phyloP scores from a whole-genome alignment of 2,113 vertebrate genomes.

The Aix galericulata region DNA sequence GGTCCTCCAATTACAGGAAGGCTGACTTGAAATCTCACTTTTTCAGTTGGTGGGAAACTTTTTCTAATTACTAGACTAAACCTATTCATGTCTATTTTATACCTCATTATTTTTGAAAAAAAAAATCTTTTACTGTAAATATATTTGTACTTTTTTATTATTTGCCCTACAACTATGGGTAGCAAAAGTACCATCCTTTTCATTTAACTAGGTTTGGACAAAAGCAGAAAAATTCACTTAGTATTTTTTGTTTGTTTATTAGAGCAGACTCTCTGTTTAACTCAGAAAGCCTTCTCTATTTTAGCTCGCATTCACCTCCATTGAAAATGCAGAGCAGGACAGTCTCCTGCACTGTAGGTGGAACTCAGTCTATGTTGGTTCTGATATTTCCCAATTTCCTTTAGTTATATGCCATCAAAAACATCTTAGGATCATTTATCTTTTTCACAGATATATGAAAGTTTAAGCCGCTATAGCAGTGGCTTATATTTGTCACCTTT shows the following conservation, averaged over 20 bases:
- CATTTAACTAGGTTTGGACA: neutral
- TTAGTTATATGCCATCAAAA: neutral
- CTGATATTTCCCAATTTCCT: neutral
- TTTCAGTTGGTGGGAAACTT: neutral
- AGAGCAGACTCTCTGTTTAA: neutral
- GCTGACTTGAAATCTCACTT: neutral
- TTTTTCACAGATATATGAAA: neutral
- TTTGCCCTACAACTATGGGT: neutral
- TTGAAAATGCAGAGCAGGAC: neutral
- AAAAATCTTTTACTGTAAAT: neutral
- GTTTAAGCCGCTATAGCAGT: neutral
- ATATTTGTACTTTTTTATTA: neutral
- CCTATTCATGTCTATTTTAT: neutral
- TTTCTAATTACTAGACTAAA: neutral
- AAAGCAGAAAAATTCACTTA: neutral
- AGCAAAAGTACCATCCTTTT: neutral
- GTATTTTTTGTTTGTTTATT: neutral
- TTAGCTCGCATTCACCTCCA: neutral
- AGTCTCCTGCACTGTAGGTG: neutral
- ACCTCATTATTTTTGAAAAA: neutral
- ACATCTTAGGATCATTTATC: neutral
- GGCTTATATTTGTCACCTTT: neutral
- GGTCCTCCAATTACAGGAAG: neutral
- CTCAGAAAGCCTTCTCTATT: neutral
- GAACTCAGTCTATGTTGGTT: neutral